Base-by-base conservation (phyloP, 2,888 invertebrate genomes). In the Apamea anceps region DNA sequence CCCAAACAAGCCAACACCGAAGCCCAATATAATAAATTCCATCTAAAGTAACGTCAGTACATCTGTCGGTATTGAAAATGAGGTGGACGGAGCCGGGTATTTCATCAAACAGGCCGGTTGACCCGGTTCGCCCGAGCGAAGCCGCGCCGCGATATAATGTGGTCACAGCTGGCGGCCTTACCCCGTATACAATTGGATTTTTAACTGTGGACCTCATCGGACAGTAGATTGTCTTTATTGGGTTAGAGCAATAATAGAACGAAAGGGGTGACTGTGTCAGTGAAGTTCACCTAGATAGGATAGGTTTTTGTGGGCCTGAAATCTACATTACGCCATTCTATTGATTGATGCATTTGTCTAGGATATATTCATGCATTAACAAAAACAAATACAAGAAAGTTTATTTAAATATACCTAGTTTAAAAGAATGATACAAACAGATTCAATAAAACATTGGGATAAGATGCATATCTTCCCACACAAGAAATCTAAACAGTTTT, bases 161-260 rank as follows among this genome's bases (percentile, higher is more conserved):
- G 94, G 95, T 94, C 94, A 88, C 93, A 93, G 93, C 93, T 93
- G 94, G 89, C 90, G 91, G 80, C 90, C 90, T 88, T 86, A 88
- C 89, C 90, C 93, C 92, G 92, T 91, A 91, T 93, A 92, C 94
- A 93, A 95, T 95, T 94, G 94, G 93, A 93, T 93, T 95, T 94
- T 95, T 95, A 94, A 94, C 93, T 91, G 90, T 87, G 87, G 90
- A 90, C 89, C 90, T 90, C 88, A 91, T 90, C 85, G 90, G 89
- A 82, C 88, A 88, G 87, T 87, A 81, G 85, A 90, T 90, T 91
- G 90, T 86, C 90, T 91, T 91, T 92, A 91, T 91, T 91, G 89
- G 85, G 87, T 91, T 77, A 81, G 57, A 68, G 77, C 57, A 60
- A 75, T 84, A 78, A 86, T 77, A 42, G 75, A 72, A 75, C 51